These are phyloP conservation scores for Aphelenchoides fujianensis DNA, from an alignment of 1,140 invertebrate genomes.

Conservation along the genomic window DNA sequence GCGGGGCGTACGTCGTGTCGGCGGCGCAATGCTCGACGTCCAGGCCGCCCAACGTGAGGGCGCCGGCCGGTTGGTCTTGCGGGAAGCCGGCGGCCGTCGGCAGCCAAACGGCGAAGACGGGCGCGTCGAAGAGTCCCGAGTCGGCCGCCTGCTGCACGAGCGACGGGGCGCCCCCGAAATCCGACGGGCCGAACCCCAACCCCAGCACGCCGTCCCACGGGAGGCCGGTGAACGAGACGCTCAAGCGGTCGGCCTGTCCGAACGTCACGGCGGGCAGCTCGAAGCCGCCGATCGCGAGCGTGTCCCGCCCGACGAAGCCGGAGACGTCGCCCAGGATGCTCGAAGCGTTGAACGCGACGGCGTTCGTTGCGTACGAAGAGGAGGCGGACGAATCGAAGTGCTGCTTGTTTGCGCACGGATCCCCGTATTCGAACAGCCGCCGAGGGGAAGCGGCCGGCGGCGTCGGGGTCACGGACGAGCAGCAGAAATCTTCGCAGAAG, in stretches of 20 bases:
- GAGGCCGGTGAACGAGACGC: slow-evolving; percentile 28
- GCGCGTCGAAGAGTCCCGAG: not conserved
- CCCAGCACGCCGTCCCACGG: slow-evolving; percentile 17
- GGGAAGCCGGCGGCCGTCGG: not conserved
- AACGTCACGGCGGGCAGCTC: too few relatives aligned
- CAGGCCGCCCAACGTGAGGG: not conserved
- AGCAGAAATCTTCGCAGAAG: too few relatives aligned
- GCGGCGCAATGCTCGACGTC: not conserved
- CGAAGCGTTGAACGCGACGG: too few relatives aligned
- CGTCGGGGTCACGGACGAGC: too few relatives aligned
- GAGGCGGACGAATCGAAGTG: too few relatives aligned
- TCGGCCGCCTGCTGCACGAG: not conserved
- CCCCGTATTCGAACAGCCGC: too few relatives aligned
- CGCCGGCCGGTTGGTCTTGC: not conserved
- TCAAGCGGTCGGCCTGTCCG: slow-evolving; percentile 15
- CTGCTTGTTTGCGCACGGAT: too few relatives aligned
- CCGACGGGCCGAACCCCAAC: not conserved
- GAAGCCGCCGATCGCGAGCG: too few relatives aligned
- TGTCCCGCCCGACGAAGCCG: too few relatives aligned
- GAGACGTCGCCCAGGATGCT: too few relatives aligned
- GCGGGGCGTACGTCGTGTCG: not conserved
- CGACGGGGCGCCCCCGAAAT: not conserved
- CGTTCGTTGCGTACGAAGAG: too few relatives aligned
- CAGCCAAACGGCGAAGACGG: slow-evolving; percentile 10
- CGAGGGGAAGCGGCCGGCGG: too few relatives aligned